These are phyloP conservation scores for Galago senegalensis DNA, from an alignment of 2,797 vertebrate species.

Conservation along the genomic window DNA sequence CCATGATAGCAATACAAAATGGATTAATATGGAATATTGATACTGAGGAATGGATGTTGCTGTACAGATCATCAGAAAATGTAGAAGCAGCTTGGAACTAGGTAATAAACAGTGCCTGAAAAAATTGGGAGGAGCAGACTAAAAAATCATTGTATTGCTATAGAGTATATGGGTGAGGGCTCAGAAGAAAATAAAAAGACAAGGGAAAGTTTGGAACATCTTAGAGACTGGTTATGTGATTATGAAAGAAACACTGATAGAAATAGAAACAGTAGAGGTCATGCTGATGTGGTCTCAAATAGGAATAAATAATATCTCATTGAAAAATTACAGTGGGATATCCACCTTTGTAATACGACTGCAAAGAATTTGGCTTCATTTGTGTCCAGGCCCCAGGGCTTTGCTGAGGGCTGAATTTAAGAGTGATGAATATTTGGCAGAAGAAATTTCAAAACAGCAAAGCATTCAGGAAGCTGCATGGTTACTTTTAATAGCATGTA, in stretches of 20 bases:
- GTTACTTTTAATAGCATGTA: neutral
- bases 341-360: neutral
- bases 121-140: too few relatives aligned
- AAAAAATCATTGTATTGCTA: neutral
- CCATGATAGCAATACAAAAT: too few relatives aligned
- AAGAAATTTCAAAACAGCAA: neutral
- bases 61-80: neutral
- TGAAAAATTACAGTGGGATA: neutral
- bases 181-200: neutral
- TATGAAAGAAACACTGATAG: too few relatives aligned
- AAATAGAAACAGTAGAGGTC: too few relatives aligned
- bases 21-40: neutral
- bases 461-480: neutral
- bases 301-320: too few relatives aligned
- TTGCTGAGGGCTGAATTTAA: neutral
- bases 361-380: neutral
- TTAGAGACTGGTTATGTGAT: neutral
- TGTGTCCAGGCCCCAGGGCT: neutral
- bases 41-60: neutral
- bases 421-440: neutral
- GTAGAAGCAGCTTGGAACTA: neutral
- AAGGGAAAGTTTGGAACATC: neutral
- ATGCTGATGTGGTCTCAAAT: too few relatives aligned
- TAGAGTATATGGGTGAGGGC: neutral
- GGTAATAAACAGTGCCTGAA: neutral